phyloP scores from a whole-genome alignment of 2,113 vertebrate species.

The Thymallus thymallus region DNA sequence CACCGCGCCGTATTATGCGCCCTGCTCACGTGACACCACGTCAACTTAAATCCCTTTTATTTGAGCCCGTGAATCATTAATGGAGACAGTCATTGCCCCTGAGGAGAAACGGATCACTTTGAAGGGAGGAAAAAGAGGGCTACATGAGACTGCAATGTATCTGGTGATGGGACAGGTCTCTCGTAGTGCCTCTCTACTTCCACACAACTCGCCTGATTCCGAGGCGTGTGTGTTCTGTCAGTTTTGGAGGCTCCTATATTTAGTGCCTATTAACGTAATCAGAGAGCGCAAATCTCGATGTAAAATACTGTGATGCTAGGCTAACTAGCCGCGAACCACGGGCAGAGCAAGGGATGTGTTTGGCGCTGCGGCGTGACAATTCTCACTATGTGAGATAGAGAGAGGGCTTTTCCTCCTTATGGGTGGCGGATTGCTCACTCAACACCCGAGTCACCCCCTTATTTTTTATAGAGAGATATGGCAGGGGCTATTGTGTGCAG shows the following conservation, averaged over 20 bases:
- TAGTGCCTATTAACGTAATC: conserved; percentile 59
- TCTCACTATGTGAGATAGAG: conserved; percentile 39
- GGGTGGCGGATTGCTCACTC: conserved; percentile 55
- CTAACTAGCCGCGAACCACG: conserved; percentile 33
- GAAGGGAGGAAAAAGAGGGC: conserved; percentile 50
- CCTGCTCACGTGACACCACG: conserved; percentile 95
- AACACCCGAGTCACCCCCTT: conserved; percentile 59
- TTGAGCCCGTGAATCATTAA: conserved; percentile 93
- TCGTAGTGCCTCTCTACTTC: conserved; percentile 60
- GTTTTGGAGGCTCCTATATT: conserved; percentile 59
- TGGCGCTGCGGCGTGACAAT: conserved; percentile 48
- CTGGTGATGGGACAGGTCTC: conserved; percentile 61
- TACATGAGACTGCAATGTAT: conserved; percentile 65
- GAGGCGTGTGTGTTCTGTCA: conserved; percentile 53
- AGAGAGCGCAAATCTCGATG: conserved; percentile 30
- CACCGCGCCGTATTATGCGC: conserved; percentile 89
- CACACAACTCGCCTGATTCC: conserved; percentile 69
- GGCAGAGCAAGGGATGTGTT: conserved; percentile 22
- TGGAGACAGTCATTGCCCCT: conserved; percentile 79
- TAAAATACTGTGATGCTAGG: conserved; percentile 33
- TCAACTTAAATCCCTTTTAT: conserved; percentile 97
- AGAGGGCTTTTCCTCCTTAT: conserved; percentile 52
- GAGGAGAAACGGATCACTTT: conserved; percentile 64
- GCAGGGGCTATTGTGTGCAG: conserved; percentile 2
- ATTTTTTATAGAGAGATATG: conserved; percentile 53